Percentiles rank a stretch among this genome's conserved stretches.
phyloP scores from a whole-genome alignment of 1,140 invertebrate species.

The Aphelinus atriplicis region DNA sequence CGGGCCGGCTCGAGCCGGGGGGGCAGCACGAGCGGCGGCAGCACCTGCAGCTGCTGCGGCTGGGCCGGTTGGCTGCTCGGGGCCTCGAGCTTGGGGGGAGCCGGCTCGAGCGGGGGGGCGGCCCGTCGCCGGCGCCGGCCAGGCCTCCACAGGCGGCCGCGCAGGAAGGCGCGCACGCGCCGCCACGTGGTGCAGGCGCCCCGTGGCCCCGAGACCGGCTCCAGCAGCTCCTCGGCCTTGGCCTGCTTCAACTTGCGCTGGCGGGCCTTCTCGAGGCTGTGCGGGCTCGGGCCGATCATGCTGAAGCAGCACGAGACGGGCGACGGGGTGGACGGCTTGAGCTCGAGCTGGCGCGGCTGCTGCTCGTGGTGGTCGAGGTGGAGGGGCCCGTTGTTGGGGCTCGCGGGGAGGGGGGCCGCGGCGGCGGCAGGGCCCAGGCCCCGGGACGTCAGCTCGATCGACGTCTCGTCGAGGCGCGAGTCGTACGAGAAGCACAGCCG shows the following conservation, averaged over 20 bases:
- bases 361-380: neutral
- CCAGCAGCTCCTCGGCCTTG: neutral
- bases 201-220: neutral
- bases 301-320: conserved; percentile 63
- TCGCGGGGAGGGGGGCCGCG: too few relatives aligned
- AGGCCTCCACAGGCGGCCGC: conserved; percentile 53
- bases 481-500: conserved; percentile 60
- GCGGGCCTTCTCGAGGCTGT: conserved; percentile 19
- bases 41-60: conserved; percentile 16
- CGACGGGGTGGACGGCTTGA: conserved; percentile 59
- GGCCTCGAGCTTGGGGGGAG: too few relatives aligned
- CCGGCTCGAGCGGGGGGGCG: too few relatives aligned
- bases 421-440: too few relatives aligned
- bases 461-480: conserved; percentile 52
- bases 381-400: neutral
- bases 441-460: conserved; percentile 52
- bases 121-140: conserved; percentile 13
- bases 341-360: conserved; percentile 38
- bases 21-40: conserved; percentile 65
- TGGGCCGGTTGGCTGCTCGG: neutral
- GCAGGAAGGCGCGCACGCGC: conserved; percentile 57
- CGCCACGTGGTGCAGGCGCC: conserved; percentile 54
- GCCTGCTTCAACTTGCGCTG: conserved; percentile 5
- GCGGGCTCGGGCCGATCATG: conserved; percentile 46
- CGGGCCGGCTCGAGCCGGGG: conserved; percentile 55